A percentile compares a stretch with the other conserved stretches of the same genome.
phyloP scores from a whole-genome alignment of 2,113 vertebrate species.

The Muntiacus reevesi region DNA sequence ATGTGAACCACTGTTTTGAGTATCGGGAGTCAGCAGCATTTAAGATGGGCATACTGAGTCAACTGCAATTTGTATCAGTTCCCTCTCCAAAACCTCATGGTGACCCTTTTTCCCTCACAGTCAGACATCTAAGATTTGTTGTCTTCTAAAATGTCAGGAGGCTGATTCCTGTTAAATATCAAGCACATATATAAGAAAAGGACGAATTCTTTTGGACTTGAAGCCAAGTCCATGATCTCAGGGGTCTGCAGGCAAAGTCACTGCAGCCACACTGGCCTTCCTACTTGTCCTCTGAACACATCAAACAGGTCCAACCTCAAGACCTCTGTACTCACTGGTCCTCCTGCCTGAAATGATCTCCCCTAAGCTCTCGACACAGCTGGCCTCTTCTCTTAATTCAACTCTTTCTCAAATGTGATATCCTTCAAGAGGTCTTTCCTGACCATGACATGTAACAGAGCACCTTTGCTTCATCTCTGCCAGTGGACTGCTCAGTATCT shows the following conservation, averaged over 20 bases:
- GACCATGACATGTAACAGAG: neutral
- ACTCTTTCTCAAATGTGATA: neutral
- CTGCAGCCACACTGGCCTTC: neutral
- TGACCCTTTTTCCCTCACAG: neutral
- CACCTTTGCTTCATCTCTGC: neutral
- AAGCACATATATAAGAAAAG: neutral
- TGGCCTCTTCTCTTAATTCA: neutral
- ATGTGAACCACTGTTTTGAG: neutral
- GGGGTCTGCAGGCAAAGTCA: neutral
- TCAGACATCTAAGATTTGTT: neutral
- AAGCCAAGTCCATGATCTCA: neutral
- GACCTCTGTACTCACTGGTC: neutral
- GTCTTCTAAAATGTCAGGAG: neutral
- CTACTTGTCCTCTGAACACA: neutral
- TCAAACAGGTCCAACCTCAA: no score
- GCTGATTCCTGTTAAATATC: neutral
- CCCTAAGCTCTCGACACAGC: neutral
- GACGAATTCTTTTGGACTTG: neutral
- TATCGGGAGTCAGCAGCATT: neutral
- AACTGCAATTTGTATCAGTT: neutral
- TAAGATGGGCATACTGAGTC: neutral
- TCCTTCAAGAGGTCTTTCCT: neutral
- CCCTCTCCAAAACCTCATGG: neutral
- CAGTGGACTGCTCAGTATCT: accelerated
- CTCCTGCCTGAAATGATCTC: neutral